Base-by-base conservation (phyloP, 35 echinoderm and acorn worm species). In the Apostichopus japonicus region DNA sequence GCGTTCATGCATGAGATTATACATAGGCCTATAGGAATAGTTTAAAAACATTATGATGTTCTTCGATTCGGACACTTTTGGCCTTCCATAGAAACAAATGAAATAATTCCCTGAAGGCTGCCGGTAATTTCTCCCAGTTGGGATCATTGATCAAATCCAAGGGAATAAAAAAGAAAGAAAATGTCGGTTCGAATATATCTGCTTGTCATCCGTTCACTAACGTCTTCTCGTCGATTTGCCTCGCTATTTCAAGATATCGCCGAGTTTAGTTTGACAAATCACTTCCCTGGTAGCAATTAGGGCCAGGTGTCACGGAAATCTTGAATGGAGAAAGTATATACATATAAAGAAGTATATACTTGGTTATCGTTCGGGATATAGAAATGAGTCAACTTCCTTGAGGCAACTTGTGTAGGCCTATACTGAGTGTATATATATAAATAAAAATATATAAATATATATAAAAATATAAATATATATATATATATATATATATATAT, bases 241-340 rank as follows among this genome's bases (percentile, higher is more conserved):
- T 75, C 17, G 17, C 17, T 67, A 67, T 75, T 19, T 14, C 71
- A 75, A 23, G 71, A 14, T 15, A 75, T 21, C 33, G 33, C 33
- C 11, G n/a, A 75, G 71, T 61, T 61, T 75, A 75, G 71, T 75
- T 75, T 75, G 71, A 75, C 71, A 75, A 75, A 75, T 75, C 22
- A 75, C 71, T 23, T 75, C 71, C 71, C 7, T 75, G 71, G n/a
- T 23, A 75, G 71, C 71, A 75, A 75, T 75, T 75, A 75, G 71
- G 71, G n/a, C 22, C 71, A 23, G 4, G 71, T 23, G 71, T 75
- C 22, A 19, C n/a, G 14, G 57, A 61, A 61, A 61, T 61, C 57
- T 8, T 11, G 0, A 10, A 80, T 53, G 54, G 51, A 53, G 0
- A 54, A 80, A 16, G 44, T 80, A 19, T 44, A 44, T 44, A 44